Evolutionary conservation across 2,113 vertebrate genomes (phyloP).

Genomic region (Holacanthus passer): DNA sequence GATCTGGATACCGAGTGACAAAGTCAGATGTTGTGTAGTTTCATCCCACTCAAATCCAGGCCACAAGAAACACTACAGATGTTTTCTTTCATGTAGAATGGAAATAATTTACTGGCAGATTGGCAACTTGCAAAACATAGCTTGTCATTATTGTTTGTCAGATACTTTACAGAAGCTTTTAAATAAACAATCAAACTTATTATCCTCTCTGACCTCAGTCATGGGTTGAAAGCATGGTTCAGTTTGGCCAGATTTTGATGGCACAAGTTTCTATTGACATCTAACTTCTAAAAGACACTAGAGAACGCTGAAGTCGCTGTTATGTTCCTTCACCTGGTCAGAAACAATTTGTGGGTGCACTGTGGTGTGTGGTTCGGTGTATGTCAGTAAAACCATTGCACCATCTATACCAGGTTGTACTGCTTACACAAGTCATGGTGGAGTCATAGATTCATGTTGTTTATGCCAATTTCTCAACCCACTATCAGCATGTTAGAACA

Average conservation of each 20-base stretch:
- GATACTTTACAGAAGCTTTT: not conserved
- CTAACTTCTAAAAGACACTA: not conserved
- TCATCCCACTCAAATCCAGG: not conserved
- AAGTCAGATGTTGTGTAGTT: not conserved
- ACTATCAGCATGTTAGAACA: constrained; percentile 57
- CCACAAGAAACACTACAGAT: not conserved
- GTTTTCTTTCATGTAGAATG: not conserved
- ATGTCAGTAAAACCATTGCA: not conserved
- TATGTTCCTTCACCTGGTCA: not conserved
- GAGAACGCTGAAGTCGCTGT: not conserved
- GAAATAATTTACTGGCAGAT: not conserved
- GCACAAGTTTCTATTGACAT: not conserved
- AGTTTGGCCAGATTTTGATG: not conserved
- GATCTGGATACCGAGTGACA: constrained; percentile 1
- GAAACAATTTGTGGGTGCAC: not conserved
- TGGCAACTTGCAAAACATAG: not conserved
- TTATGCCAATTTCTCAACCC: constrained; percentile 58
- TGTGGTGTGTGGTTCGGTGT: not conserved
- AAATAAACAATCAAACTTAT: not conserved
- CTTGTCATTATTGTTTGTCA: constrained; percentile 15
- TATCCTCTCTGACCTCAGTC: not conserved
- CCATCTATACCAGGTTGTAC: constrained; percentile 10
- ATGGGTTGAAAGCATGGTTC: not conserved
- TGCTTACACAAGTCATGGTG: constrained; percentile 1
- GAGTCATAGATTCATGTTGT: constrained; percentile 29